These are phyloP conservation scores for Elegia similella DNA, from an alignment of 2,888 invertebrate genomes.

Conservation along the genomic window DNA sequence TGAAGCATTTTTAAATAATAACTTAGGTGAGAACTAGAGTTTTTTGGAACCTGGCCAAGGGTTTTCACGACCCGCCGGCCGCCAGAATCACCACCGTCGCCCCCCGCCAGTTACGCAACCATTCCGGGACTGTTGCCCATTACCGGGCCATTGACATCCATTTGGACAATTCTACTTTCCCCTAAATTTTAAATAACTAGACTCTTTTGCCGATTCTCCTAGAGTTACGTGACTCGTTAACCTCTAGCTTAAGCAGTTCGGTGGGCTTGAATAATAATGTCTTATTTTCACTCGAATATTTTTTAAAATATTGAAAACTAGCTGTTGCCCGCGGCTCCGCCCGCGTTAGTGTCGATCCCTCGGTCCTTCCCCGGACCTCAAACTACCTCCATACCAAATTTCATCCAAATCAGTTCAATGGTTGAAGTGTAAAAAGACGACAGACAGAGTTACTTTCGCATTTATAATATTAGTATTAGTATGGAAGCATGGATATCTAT, in stretches of 20 bases:
- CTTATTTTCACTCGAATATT: not conserved
- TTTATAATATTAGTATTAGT: too few relatives aligned
- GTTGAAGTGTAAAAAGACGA: too few relatives aligned
- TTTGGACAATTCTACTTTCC: slow-evolving; percentile 34
- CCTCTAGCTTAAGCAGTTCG: not conserved
- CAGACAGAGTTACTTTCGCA: too few relatives aligned
- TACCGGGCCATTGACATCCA: slow-evolving; percentile 39
- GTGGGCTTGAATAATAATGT: not conserved
- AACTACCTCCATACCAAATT: too few relatives aligned
- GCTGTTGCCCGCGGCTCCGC: too few relatives aligned
- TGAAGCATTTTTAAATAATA: not conserved
- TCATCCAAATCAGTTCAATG: too few relatives aligned
- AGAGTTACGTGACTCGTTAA: not conserved
- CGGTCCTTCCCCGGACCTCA: too few relatives aligned
- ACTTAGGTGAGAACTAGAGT: not conserved
- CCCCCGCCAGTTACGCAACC: slow-evolving; percentile 26
- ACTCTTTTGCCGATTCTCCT: not conserved
- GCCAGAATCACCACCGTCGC: slow-evolving; percentile 10
- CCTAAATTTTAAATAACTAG: slow-evolving; percentile 28
- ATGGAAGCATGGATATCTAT: too few relatives aligned
- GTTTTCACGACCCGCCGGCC: slow-evolving; percentile 1
- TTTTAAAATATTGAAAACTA: not conserved
- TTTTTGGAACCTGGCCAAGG: slow-evolving; percentile 3
- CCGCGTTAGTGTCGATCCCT: too few relatives aligned
- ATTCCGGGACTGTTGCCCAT: slow-evolving; percentile 32